These are phyloP conservation scores for Pteromalus puparum DNA, from an alignment of 1,140 invertebrate genomes.

Conservation along the genomic window DNA sequence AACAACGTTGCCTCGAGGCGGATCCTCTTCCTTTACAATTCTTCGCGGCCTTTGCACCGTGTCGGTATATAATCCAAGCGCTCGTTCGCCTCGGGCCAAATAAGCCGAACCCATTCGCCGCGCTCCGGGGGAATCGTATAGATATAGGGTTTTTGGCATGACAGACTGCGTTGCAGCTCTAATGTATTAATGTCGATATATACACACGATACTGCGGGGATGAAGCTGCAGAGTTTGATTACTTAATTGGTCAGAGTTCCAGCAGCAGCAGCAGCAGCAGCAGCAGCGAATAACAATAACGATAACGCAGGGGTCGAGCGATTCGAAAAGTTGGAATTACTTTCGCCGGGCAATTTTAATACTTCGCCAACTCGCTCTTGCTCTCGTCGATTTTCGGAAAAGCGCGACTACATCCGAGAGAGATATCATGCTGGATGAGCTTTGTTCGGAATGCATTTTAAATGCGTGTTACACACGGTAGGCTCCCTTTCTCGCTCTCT, in stretches of 20 bases:
- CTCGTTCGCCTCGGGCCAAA: neutral
- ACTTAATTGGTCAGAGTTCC: slow-evolving; percentile 25
- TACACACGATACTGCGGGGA: no score
- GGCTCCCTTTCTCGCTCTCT: no score
- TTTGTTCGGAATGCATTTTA: neutral
- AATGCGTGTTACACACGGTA: neutral
- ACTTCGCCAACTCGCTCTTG: neutral
- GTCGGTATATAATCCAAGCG: neutral
- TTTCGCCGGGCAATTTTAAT: slow-evolving; percentile 2
- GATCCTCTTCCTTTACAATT: slow-evolving; percentile 1
- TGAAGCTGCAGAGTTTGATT: slow-evolving; percentile 7
- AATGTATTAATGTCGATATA: no score
- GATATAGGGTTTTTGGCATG: neutral
- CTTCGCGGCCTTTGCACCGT: neutral
- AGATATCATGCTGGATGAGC: no score
- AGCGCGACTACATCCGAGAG: no score
- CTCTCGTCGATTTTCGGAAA: no score
- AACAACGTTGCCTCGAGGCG: neutral
- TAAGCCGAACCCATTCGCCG: neutral
- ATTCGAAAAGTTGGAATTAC: slow-evolving; percentile 38
- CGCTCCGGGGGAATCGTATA: slow-evolving; percentile 1
- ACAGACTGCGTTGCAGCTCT: no score
- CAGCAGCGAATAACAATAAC: no score
- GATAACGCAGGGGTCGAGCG: no score
- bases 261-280: no score